Evolutionary conservation across 2,113 vertebrate species (phyloP), one percentile per base, ranked within the genome.

Genomic region (Eulemur rufifrons): DNA sequence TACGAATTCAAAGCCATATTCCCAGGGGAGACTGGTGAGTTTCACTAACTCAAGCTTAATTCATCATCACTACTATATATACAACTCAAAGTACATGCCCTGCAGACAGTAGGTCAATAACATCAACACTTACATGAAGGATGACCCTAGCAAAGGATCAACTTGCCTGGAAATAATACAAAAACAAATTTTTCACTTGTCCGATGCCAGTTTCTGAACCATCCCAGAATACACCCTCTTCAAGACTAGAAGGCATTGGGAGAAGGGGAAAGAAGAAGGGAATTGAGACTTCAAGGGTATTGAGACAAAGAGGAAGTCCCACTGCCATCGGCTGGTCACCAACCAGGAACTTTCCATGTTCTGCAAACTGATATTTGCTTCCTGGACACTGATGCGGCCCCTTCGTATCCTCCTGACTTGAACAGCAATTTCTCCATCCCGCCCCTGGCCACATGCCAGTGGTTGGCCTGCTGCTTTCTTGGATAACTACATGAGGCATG

Each of bases 21-120:
- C 91, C 69, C 86, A 74, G 42, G 45, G 47, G 20, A 97, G 54
- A 52, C 76, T 74, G 29, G 66, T 27, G 5, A 56, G n/a, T 80
- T 96, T 95, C 50, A 64, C 82, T 64, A 84, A 80, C 50, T 89
- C 54, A 42, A 93, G 91, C 66, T 95, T 96, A 95, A 97, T 97
- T 96, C 93, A 97, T 96, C 92, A 90, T 89, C 68, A 37, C 82
- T 66, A 83, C 68, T 29, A 85, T 93, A 89, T 93, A 83, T 61
- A 90, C 86, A 93, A 64, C 82, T 95, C 86, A n/a, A 85, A 2
- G 8, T 71, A 47, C 68, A 91, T 88, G 73, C 71, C 91, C 88
- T 83, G 77, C 42, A 83, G 94, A 84, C 42, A 73, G n/a, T 4
- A 63, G 89, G 95, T 83, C 95, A 94, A 95, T 92, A 96, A 80